Evolutionary conservation across 2,888 invertebrate species (phyloP), one percentile per base, ranked within the genome.

Genomic region (Harmothoe impar): DNA sequence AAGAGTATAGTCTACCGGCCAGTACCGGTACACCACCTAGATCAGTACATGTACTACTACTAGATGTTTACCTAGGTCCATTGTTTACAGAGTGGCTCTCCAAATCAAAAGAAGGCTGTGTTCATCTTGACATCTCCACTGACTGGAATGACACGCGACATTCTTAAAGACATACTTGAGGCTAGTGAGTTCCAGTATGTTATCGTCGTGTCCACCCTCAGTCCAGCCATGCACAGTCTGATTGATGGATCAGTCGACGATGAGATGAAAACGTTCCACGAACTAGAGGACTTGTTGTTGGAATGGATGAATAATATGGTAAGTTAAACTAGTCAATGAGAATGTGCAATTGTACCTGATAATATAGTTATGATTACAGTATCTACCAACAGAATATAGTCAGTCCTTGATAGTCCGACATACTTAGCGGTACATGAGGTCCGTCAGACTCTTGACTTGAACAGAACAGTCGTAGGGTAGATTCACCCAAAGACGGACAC

Each of bases 131-230:
- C 97, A 91, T 96, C 97, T 0, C 96, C 97, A 92, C 95, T 97
- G 91, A 96, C 96, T 33, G 96, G 96, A 17, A 96, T 96, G 23
- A 97, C 97, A 91, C 95, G 97, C 23, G 96, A 96, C 85, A 97
- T 97, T 17, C 96, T 97, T 78, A 96, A 96, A 92, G 96, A 97
- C 93, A 97, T 97, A 35, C 96, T 97, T 54, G 95, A 96, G 10
- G 96, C 96, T 93, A 97, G 97, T 95, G 95, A 96, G 68, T 97
- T 97, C 91, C 96, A 97, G 15, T 96, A 97, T 93, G 97, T 97
- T 91, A 96, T 97, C 7, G 95, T 97, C 0, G 96, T 97, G 92
- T 97, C 97, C 25, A 96, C 97, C 35, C 96, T 97, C 0, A 97
- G 97, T 93, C 95, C 97, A 35, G 96, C 96, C 89, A 96, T 97